A percentile compares a stretch with the other conserved stretches of the same genome.
Evolutionary conservation across 2,888 invertebrate species (phyloP).

Genomic region (Cephus runcator): DNA sequence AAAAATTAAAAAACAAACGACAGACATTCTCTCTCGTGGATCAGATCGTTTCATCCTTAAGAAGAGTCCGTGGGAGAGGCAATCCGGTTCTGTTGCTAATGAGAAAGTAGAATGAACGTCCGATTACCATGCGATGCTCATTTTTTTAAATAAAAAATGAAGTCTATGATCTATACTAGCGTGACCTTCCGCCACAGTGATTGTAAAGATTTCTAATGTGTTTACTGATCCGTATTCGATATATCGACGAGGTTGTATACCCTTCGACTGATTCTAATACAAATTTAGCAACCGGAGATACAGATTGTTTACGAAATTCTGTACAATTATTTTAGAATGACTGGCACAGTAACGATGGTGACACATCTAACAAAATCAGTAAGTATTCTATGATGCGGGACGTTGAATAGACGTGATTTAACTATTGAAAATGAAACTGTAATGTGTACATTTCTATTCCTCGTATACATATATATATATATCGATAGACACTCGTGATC

Average conservation of each 20-base stretch:
- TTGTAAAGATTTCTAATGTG: not conserved
- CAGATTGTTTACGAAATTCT: not conserved
- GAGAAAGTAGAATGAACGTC: not conserved
- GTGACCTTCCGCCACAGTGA: not conserved
- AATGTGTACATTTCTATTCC: not conserved
- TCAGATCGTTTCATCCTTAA: not conserved
- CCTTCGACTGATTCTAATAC: not conserved
- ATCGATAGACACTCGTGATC: not conserved
- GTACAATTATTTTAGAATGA: not conserved
- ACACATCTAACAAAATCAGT: not conserved
- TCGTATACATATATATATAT: no score
- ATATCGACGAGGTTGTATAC: not conserved
- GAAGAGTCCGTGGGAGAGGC: not conserved
- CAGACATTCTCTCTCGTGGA: not conserved
- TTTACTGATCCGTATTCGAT: not conserved
- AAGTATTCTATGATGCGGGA: not conserved
- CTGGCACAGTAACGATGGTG: not conserved
- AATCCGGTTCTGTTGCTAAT: not conserved
- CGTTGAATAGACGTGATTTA: not conserved
- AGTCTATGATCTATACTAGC: not conserved
- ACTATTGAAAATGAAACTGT: not conserved
- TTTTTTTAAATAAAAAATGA: not conserved
- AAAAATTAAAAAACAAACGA: not conserved
- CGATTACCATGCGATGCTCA: not conserved
- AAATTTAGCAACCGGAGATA: not conserved